A percentile compares a stretch with the other conserved stretches of the same genome.
Conservation (phyloP, 53 echinoderm and acorn worm species). For the Patiria pectinifera region DNA sequence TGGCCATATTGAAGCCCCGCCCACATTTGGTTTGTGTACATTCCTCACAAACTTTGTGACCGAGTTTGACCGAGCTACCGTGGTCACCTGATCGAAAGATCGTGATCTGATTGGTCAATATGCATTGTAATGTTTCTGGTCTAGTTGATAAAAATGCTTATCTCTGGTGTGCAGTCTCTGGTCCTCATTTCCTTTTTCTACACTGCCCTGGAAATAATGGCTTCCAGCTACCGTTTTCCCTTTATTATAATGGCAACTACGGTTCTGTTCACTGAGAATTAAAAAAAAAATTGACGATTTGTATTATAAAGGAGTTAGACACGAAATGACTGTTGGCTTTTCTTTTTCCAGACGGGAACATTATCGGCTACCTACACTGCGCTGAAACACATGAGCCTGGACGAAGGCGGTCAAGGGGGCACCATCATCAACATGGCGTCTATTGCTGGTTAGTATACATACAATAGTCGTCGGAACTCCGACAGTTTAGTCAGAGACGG, state of each 20-base stretch:
- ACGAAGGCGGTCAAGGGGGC: constrained; percentile 42
- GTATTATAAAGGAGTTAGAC: background rate
- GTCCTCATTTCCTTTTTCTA: background rate
- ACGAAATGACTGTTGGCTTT: background rate
- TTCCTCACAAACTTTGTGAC: too few species aligned
- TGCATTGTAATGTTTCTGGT: background rate
- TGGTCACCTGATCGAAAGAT: too few species aligned
- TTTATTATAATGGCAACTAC: too few species aligned
- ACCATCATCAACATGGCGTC: constrained; percentile 55
- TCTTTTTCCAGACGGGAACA: constrained; percentile 29
- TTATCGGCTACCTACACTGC: constrained; percentile 47
- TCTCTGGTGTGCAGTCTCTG: background rate
- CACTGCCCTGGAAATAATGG: too few species aligned
- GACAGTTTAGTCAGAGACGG: background rate
- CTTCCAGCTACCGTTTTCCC: too few species aligned
- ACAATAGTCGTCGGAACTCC: background rate
- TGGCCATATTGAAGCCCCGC: too few species aligned
- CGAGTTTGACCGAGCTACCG: too few species aligned
- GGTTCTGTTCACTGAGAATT: too few species aligned
- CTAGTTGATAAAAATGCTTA: background rate
- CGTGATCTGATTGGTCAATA: too few species aligned
- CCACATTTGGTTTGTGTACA: too few species aligned
- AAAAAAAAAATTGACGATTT: background rate
- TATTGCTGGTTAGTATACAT: constrained; percentile 28
- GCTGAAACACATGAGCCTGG: constrained; percentile 45